A percentile compares a stretch with the other conserved stretches of the same genome.
These are phyloP conservation scores for Phyllotis vaccarum DNA, from an alignment of 2,797 vertebrate genomes.

Conservation along the genomic window DNA sequence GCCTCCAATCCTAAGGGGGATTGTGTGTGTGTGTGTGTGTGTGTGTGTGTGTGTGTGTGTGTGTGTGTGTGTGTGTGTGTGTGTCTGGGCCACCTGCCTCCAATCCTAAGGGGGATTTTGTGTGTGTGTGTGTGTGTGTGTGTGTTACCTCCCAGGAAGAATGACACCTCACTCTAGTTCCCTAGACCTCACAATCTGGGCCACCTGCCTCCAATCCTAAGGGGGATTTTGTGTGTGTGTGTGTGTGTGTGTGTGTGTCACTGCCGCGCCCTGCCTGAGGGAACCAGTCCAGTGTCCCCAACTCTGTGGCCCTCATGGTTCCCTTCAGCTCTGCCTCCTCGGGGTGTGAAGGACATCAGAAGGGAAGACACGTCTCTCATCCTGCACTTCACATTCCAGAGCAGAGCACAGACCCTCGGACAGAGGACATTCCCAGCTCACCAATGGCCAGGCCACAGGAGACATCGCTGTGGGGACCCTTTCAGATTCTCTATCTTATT, in stretches of 20 bases:
- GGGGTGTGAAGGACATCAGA: not conserved
- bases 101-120: too few relatives aligned
- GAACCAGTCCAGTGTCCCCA: not conserved
- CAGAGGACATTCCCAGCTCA: constrained; percentile 8
- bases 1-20: not conserved
- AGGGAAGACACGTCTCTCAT: not conserved
- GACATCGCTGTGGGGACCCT: not conserved
- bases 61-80: too few relatives aligned
- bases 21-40: too few relatives aligned
- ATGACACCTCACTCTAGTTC: too few relatives aligned
- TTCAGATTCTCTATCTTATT: constrained; percentile 12
- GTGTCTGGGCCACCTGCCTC: too few relatives aligned
- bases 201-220: too few relatives aligned
- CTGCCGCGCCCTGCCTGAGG: not conserved
- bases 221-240: too few relatives aligned
- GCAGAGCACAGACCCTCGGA: not conserved
- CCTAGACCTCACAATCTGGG: too few relatives aligned
- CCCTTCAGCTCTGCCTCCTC: not conserved
- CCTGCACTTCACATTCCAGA: not conserved
- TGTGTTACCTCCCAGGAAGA: too few relatives aligned
- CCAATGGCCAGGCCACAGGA: not conserved
- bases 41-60: too few relatives aligned
- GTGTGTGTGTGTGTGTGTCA: too few relatives aligned
- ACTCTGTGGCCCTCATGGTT: not conserved
- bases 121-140: too few relatives aligned